phyloP scores from a whole-genome alignment of 2,797 vertebrate species.

The Mionectes olivaceus region DNA sequence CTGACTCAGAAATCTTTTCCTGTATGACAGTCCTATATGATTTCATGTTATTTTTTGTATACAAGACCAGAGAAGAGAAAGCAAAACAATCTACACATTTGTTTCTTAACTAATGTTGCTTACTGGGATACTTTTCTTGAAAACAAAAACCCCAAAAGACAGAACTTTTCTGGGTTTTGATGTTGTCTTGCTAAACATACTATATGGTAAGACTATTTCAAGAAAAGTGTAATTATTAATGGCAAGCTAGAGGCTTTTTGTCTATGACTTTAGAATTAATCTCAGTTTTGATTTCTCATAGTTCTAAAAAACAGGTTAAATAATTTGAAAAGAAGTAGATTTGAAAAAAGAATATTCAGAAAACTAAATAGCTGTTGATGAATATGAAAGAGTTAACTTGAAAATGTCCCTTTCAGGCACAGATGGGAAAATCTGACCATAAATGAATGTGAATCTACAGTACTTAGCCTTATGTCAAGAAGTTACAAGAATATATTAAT shows the following conservation, averaged over 20 bases:
- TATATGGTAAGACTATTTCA: background rate
- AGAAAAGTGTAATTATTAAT: background rate
- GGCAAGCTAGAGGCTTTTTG: background rate
- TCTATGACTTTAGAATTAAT: background rate
- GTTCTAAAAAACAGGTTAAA: background rate
- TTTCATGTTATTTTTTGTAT: background rate
- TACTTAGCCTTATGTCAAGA: background rate
- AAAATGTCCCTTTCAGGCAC: background rate
- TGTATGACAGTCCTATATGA: background rate
- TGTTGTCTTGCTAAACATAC: background rate
- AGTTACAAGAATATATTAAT: background rate
- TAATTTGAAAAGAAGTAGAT: background rate
- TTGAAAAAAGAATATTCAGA: conserved; percentile 16
- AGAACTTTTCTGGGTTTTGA: background rate
- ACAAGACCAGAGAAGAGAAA: background rate
- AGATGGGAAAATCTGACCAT: background rate
- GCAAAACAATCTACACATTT: background rate
- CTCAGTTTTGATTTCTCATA: background rate
- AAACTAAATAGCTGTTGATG: background rate
- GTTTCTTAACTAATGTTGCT: background rate
- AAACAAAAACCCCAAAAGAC: background rate
- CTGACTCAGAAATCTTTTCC: background rate
- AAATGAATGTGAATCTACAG: background rate
- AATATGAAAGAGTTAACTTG: background rate
- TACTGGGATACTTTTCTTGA: background rate